phyloP scores from a whole-genome alignment of 2,113 vertebrate species.

The Andinoacara biseriatus region DNA sequence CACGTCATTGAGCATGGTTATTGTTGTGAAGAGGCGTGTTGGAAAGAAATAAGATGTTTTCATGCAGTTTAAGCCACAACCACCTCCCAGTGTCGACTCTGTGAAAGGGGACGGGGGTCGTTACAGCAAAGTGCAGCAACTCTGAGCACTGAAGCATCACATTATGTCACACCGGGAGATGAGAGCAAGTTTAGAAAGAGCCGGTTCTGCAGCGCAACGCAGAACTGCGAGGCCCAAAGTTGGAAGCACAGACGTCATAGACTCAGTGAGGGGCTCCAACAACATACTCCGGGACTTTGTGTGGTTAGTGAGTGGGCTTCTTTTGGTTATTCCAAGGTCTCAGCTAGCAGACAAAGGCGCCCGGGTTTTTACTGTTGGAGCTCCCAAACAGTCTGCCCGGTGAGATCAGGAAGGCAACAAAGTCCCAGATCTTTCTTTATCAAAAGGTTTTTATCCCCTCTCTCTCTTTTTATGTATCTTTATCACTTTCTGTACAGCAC shows the following conservation, averaged over 20 bases:
- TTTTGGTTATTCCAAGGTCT: neutral
- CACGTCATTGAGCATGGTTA: neutral
- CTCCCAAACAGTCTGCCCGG: neutral
- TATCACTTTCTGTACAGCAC: neutral
- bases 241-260: neutral
- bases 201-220: neutral
- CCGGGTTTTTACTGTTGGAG: neutral
- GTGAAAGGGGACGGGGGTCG: neutral
- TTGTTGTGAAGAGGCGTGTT: rapidly evolving
- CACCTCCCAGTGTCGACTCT: neutral
- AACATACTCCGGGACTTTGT: neutral
- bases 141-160: neutral
- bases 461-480: neutral
- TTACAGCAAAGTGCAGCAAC: neutral
- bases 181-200: rapidly evolving
- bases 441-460: neutral
- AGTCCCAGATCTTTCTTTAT: no score
- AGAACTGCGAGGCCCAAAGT: no score
- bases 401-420: no score
- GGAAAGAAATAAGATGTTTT: rapidly evolving
- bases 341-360: neutral
- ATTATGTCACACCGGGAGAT: neutral
- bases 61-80: rapidly evolving
- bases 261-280: no score
- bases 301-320: neutral